Conservation (phyloP, 2,113 vertebrate species). For the Glareola pratincola region DNA sequence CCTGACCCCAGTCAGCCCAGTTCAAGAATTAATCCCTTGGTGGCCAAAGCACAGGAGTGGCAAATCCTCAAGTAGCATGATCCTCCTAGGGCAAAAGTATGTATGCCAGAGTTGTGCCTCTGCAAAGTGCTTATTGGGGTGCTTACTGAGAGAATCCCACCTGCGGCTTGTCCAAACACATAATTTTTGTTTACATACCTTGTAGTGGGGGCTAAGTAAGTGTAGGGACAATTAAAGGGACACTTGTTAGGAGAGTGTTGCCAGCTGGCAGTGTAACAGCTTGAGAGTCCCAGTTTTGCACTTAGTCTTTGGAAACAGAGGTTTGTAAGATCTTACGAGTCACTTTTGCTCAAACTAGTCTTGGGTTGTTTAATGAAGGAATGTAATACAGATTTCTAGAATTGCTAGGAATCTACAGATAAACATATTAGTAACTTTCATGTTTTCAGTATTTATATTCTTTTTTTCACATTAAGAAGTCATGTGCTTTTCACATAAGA, state of each 20-base stretch:
- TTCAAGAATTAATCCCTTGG: slow-evolving; percentile 14
- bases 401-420: neutral
- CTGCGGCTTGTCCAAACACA: neutral
- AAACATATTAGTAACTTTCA: neutral
- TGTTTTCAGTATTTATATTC: neutral
- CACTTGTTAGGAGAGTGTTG: neutral
- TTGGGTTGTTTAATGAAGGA: neutral
- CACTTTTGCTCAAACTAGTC: neutral
- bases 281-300: neutral
- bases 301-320: neutral
- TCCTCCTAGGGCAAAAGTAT: neutral
- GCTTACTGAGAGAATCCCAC: neutral
- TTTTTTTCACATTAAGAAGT: neutral
- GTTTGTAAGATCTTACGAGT: neutral
- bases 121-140: neutral
- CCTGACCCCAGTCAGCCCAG: neutral
- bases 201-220: neutral
- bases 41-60: neutral
- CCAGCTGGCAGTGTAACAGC: neutral
- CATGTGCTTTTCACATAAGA: no score
- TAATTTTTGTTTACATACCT: neutral
- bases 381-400: neutral
- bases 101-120: neutral
- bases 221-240: neutral
- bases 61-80: slow-evolving; percentile 7